Conservation (phyloP, 1,140 invertebrate species). For the Sitophilus oryzae region DNA sequence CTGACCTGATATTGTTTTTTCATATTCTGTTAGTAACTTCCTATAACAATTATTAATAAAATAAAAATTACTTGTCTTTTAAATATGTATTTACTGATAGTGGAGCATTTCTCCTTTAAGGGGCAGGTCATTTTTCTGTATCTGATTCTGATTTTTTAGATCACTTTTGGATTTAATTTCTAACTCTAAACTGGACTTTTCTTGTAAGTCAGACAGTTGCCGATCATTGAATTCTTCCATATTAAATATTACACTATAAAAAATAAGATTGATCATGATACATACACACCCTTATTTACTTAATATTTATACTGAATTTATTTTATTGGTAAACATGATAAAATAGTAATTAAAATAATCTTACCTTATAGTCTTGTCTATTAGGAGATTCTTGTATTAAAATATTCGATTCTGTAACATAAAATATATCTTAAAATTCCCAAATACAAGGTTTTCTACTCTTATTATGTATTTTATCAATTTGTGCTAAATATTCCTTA, state of each 20-base stretch:
- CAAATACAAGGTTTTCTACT: no score
- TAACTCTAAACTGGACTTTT: constrained; percentile 18
- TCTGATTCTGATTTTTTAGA: constrained; percentile 17
- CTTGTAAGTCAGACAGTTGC: constrained; percentile 19
- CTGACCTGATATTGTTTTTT: constrained; percentile 31
- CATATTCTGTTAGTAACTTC: constrained; percentile 36
- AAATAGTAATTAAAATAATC: no score
- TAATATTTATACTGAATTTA: no score
- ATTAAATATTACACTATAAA: constrained; percentile 11
- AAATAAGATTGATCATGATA: background rate
- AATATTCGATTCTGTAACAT: no score
- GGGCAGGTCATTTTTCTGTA: constrained; percentile 16
- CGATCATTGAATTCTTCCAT: constrained; percentile 20
- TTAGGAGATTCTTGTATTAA: no score
- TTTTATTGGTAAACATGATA: no score
- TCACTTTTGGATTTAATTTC: constrained; percentile 22
- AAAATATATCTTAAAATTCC: no score
- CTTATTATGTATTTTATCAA: no score
- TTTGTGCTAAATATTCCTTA: no score
- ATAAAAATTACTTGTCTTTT: background rate
- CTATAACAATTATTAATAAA: constrained; percentile 12
- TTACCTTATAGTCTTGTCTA: no score
- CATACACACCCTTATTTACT: no score
- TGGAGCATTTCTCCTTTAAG: constrained; percentile 16
- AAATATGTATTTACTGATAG: constrained; percentile 18